phyloP scores from a whole-genome alignment of 2,888 invertebrate genomes.

The Leptogaster cylindrica region DNA sequence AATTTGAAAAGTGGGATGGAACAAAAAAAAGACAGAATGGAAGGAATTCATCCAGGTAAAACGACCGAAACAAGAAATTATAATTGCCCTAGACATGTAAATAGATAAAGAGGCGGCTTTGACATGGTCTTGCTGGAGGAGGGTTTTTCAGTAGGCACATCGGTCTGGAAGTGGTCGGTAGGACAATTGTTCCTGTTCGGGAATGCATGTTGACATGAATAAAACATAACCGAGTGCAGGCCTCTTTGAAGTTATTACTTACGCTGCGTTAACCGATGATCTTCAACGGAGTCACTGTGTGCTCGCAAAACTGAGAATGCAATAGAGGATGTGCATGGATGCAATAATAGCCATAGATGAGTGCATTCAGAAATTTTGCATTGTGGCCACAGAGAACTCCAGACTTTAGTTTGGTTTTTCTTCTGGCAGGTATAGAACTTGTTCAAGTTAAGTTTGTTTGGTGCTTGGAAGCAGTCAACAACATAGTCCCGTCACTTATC shows the following conservation, averaged over 20 bases:
- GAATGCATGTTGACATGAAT: conserved; percentile 47
- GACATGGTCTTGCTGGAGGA: conserved; percentile 29
- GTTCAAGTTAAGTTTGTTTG: background rate
- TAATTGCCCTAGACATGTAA: conserved; percentile 35
- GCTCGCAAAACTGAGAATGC: background rate
- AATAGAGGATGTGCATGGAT: conserved; percentile 27
- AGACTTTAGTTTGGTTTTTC: no score
- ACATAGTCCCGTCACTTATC: conserved; percentile 4
- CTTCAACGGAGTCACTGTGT: background rate
- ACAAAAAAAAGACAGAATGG: no score
- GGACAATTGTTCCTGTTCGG: conserved; percentile 43
- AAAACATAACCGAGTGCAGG: conserved; percentile 45
- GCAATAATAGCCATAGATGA: conserved; percentile 34
- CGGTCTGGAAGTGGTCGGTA: conserved; percentile 39
- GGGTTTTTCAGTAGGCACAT: conserved; percentile 19
- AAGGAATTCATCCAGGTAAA: background rate
- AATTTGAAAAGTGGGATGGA: no score
- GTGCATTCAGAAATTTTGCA: conserved; percentile 19
- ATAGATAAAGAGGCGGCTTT: conserved; percentile 37
- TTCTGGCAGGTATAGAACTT: conserved; percentile 2
- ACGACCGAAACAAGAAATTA: conserved; percentile 31
- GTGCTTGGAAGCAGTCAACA: conserved; percentile 8
- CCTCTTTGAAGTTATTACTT: conserved; percentile 14
- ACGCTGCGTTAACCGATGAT: background rate
- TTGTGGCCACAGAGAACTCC: no score